Base-by-base conservation (phyloP, 2,888 invertebrate species). In the Leptogaster cylindrica region DNA sequence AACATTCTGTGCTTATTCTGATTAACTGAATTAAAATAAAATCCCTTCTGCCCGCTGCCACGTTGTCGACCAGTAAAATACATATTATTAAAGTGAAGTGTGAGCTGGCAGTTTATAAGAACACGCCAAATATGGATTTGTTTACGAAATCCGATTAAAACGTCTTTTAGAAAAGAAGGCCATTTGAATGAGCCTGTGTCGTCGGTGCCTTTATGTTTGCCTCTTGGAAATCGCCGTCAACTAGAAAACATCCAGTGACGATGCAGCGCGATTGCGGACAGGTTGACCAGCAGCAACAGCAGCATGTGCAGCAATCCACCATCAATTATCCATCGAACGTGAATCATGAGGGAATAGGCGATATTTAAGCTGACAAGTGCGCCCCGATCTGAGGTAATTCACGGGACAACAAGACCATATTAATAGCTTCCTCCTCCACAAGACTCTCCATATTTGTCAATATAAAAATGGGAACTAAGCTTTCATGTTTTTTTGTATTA, bases 131-230 rank as follows among this genome's bases (percentile, higher is more conserved):
- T 25, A 65, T 46, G 65, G 65, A 65, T 51, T 27, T 41, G 27
- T 65, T 65, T 50, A 65, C 65, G 41, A 65, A 65, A 65, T 65
- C 41, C 65, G 65, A 65, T 65, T 65, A 65, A 65, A 51, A 65
- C 25, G 28, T 51, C 41, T 64, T 50, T n/a, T 18, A 5, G 61
- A 44, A 44, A 58, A 63, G 61, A 44, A 63, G 61, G 61, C 44
- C 61, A 44, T 63, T 63, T 27, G 39, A 28, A n/a, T 20, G 44
- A 44, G 44, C 28, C 36, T 63, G 16, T 18, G 44, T 12, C 12
- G 5, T 25, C 44, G 44, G 44, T 63, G 14, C 28, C 61, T 44
- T 44, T 61, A 39, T 41, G 31, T 20, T 18, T 14, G 33, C 14
- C 48, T 20, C 48, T 12, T 48, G 48, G 23, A 20, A 20, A 10